These are phyloP conservation scores for Drosophila repletoides DNA, from an alignment of 1,140 invertebrate genomes.

Conservation along the genomic window DNA sequence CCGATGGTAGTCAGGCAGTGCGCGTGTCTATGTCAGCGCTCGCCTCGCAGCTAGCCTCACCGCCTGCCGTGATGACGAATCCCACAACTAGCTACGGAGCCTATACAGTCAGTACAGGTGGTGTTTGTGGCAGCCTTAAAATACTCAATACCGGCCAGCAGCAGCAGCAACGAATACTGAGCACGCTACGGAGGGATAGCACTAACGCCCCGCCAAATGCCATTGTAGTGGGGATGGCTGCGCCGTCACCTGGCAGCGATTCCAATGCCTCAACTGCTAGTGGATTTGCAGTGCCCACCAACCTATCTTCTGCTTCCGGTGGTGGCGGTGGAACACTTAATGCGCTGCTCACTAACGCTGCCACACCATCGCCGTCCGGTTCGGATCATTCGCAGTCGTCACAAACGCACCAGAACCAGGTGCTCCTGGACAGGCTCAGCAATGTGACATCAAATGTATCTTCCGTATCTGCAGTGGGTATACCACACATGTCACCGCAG, in stretches of 20 bases:
- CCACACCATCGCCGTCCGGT: conserved; percentile 74
- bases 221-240: conserved; percentile 75
- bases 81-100: conserved; percentile 66
- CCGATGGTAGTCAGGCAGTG: conserved; percentile 60
- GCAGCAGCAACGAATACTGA: conserved; percentile 65
- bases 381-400: conserved; percentile 79
- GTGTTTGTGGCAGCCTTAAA: conserved; percentile 61
- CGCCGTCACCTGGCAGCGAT: conserved; percentile 80
- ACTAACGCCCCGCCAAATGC: conserved; percentile 72
- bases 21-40: conserved; percentile 81
- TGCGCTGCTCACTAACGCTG: conserved; percentile 63
- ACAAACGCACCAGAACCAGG: conserved; percentile 74
- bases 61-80: conserved; percentile 81
- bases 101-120: conserved; percentile 64
- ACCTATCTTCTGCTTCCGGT: conserved; percentile 48
- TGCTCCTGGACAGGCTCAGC: conserved; percentile 70
- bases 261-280: conserved; percentile 81
- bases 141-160: conserved; percentile 71
- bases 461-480: conserved; percentile 59
- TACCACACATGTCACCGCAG: conserved; percentile 79
- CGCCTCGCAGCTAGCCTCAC: conserved; percentile 80
- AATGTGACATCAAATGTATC: conserved; percentile 69
- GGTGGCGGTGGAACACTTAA: conserved; percentile 40
- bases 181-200: conserved; percentile 69
- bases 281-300: conserved; percentile 75